These are phyloP conservation scores for Torymus aiolomorphi DNA, from an alignment of 2,888 invertebrate species.

Conservation along the genomic window DNA sequence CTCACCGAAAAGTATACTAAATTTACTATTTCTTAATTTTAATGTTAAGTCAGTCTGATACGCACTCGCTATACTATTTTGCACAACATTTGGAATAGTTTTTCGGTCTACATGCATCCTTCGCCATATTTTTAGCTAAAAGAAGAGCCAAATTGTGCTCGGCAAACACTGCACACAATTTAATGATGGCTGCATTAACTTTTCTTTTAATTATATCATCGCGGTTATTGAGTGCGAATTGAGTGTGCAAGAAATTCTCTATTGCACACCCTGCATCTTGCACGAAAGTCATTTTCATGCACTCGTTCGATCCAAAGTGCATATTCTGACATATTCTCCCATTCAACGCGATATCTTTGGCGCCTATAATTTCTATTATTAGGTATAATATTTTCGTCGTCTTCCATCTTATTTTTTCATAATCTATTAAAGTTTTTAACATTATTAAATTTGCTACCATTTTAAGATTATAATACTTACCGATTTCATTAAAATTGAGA, in stretches of 20 bases:
- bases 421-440: too few relatives aligned
- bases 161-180: background rate
- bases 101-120: background rate
- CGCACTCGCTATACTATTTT: too few relatives aligned
- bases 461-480: too few relatives aligned
- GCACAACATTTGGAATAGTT: too few relatives aligned
- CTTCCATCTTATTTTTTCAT: too few relatives aligned
- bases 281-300: background rate
- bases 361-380: background rate
- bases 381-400: too few relatives aligned
- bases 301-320: background rate
- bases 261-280: background rate
- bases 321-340: slow-evolving; percentile 13
- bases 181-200: background rate
- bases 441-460: too few relatives aligned
- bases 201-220: background rate
- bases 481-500: too few relatives aligned
- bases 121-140: background rate
- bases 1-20: slow-evolving; percentile 53
- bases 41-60: slow-evolving; percentile 13
- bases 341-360: background rate
- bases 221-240: background rate
- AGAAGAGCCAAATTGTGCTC: slow-evolving; percentile 1
- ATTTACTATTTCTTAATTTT: slow-evolving; percentile 44
- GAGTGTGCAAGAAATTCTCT: background rate